Evolutionary conservation across 1,140 invertebrate species (phyloP).

Genomic region (Drosophila nebulosa): DNA sequence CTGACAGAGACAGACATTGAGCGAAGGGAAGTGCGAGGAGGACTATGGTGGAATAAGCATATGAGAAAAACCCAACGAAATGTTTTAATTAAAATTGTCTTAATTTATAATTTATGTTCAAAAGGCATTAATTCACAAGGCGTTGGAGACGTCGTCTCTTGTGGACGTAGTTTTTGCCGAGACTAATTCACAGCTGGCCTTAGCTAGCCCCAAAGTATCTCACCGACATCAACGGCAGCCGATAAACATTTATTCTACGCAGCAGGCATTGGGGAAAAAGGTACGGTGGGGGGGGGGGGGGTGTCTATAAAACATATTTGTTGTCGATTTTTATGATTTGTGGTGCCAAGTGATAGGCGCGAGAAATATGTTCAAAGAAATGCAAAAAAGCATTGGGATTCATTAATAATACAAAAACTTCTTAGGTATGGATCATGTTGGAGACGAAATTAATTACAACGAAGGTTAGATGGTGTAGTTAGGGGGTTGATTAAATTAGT

Average conservation of each 20-base stretch:
- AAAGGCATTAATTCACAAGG: conserved; percentile 68
- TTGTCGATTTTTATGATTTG: background rate
- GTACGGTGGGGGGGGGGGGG: background rate
- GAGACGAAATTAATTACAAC: background rate
- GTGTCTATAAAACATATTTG: background rate
- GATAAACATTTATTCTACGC: conserved; percentile 34
- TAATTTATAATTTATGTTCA: conserved; percentile 74
- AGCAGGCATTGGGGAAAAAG: conserved; percentile 1
- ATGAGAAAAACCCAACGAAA: conserved; percentile 44
- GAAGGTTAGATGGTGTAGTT: background rate
- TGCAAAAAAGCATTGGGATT: background rate
- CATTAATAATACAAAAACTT: background rate
- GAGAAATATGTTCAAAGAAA: background rate
- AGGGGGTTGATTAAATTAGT: background rate
- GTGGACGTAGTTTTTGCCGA: conserved; percentile 9
- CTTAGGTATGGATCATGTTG: background rate
- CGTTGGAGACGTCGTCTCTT: conserved; percentile 26
- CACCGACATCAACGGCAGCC: conserved; percentile 26
- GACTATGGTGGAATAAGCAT: background rate
- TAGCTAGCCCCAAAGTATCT: conserved; percentile 43
- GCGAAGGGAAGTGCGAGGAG: background rate
- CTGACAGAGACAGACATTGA: too few species aligned
- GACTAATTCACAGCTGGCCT: conserved; percentile 65
- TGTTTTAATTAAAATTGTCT: conserved; percentile 75
- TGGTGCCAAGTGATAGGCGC: background rate